A percentile compares a stretch with the other conserved stretches of the same genome.
These are phyloP conservation scores for Balaeniceps rex DNA, from an alignment of 2,113 vertebrate species.

Conservation along the genomic window DNA sequence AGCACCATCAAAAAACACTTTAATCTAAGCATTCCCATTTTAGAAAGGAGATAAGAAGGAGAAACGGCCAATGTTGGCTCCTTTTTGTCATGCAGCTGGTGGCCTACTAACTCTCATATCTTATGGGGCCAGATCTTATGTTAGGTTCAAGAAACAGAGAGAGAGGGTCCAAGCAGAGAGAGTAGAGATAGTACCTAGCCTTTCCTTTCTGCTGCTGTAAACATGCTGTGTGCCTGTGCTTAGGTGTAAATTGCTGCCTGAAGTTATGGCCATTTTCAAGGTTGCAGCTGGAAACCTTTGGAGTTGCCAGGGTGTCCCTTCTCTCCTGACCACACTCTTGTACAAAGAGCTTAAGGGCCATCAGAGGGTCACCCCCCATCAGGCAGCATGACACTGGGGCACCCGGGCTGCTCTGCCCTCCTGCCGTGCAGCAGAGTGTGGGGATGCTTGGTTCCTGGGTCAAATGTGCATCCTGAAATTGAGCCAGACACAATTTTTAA, in stretches of 20 bases:
- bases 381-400: accelerated
- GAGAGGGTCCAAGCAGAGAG: background rate
- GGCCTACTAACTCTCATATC: background rate
- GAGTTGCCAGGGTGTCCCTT: background rate
- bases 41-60: background rate
- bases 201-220: background rate
- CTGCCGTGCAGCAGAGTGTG: background rate
- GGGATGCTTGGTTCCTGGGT: background rate
- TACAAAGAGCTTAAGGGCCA: background rate
- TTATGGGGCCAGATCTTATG: background rate
- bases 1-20: background rate
- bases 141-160: background rate
- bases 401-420: background rate
- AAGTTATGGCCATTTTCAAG: background rate
- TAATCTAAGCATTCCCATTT: background rate
- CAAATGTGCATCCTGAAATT: background rate
- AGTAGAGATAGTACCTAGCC: background rate
- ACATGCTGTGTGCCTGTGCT: accelerated
- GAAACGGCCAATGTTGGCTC: background rate
- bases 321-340: accelerated
- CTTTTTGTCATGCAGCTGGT: background rate
- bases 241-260: background rate
- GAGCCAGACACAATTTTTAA: background rate
- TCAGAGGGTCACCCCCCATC: background rate
- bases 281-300: background rate